Evolutionary conservation across 2,888 invertebrate species (phyloP).

Genomic region (Heliconius ethilla): DNA sequence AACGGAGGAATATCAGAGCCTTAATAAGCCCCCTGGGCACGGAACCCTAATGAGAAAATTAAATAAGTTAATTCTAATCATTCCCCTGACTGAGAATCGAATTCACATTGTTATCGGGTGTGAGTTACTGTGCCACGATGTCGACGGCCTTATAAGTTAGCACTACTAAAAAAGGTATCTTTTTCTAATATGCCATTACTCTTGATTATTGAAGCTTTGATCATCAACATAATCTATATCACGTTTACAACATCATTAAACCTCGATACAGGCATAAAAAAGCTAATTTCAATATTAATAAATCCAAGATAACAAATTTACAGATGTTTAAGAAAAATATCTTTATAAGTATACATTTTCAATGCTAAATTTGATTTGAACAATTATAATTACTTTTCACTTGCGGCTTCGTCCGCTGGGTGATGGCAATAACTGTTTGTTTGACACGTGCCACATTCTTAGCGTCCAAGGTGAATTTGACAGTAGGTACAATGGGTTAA

Average conservation of each 20-base stretch:
- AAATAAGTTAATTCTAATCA: neutral
- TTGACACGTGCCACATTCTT: neutral
- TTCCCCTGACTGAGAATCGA: neutral
- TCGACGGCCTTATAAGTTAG: neutral
- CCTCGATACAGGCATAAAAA: neutral
- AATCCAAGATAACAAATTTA: constrained; percentile 22
- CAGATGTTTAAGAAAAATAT: neutral
- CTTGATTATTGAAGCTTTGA: neutral
- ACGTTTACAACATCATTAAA: constrained; percentile 15
- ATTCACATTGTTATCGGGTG: neutral
- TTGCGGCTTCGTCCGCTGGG: too few relatives aligned
- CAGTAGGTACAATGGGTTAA: too few relatives aligned
- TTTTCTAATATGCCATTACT: neutral
- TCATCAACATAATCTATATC: constrained; percentile 3
- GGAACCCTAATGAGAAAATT: too few relatives aligned
- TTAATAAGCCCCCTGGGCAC: too few relatives aligned
- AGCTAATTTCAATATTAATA: neutral
- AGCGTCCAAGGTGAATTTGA: neutral
- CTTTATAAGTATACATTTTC: constrained; percentile 5
- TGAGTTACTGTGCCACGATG: neutral
- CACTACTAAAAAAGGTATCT: neutral
- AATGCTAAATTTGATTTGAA: too few relatives aligned
- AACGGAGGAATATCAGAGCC: too few relatives aligned
- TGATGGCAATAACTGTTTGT: neutral
- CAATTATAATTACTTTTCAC: too few relatives aligned